Percentiles rank a stretch among this genome's conserved stretches.
Evolutionary conservation across 2,888 invertebrate species (phyloP).

Genomic region (Psylliodes chrysocephalus): DNA sequence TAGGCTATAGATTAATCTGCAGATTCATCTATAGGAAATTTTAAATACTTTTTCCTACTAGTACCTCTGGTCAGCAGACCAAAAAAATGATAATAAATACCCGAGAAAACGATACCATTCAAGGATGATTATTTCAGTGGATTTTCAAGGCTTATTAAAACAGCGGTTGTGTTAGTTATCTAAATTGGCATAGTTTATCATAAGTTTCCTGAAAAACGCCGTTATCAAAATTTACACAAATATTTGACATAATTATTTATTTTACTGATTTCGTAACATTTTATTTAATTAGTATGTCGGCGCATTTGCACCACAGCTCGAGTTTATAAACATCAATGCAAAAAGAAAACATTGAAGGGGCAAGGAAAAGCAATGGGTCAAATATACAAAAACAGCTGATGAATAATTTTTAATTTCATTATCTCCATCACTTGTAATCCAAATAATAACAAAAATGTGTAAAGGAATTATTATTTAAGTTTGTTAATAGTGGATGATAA

Average conservation of each 20-base stretch:
- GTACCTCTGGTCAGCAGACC: neutral
- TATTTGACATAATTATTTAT: neutral
- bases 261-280: neutral
- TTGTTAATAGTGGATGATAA: too few relatives aligned
- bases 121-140: conserved; percentile 2
- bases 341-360: neutral
- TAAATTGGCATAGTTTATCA: conserved; percentile 24
- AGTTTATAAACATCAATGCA: neutral
- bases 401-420: too few relatives aligned
- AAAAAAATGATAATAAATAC: neutral
- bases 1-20: too few relatives aligned
- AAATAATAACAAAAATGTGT: too few relatives aligned
- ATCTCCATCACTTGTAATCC: too few relatives aligned
- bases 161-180: conserved; percentile 8
- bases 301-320: neutral
- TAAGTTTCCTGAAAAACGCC: conserved; percentile 15
- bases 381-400: neutral
- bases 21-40: too few relatives aligned
- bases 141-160: conserved; percentile 3
- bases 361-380: neutral
- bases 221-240: conserved; percentile 16
- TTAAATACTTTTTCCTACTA: neutral
- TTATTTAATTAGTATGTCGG: conserved; percentile 1
- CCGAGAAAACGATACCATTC: neutral
- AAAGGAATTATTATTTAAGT: too few relatives aligned